phyloP scores from a whole-genome alignment of 2,797 vertebrate genomes.

The Sebastiscus tertius region DNA sequence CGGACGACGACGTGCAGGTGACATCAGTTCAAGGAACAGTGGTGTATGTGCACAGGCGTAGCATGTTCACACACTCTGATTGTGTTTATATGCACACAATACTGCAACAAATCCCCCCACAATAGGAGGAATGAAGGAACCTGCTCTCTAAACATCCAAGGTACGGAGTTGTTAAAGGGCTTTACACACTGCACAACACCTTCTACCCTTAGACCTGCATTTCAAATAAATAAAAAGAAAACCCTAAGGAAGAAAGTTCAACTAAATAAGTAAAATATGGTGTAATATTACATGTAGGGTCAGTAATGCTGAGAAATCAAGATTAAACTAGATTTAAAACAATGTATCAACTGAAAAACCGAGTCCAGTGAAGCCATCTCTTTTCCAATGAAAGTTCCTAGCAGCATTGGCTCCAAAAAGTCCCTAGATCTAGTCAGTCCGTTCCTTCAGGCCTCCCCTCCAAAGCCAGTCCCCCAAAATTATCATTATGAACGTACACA shows the following conservation, averaged over 20 bases:
- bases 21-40: background rate
- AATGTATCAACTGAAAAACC: too few species aligned
- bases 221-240: background rate
- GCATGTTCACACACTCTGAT: background rate
- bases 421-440: too few species aligned
- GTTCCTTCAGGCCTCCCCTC: too few species aligned
- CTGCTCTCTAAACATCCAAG: too few species aligned
- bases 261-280: background rate
- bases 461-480: too few species aligned
- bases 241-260: background rate
- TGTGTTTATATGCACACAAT: background rate
- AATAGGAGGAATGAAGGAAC: background rate
- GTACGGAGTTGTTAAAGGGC: too few species aligned
- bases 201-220: background rate
- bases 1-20: background rate
- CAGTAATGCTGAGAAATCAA: too few species aligned
- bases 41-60: background rate
- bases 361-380: fast-evolving
- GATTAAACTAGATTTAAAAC: too few species aligned
- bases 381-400: too few species aligned
- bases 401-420: too few species aligned
- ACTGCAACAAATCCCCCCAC: background rate
- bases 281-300: background rate
- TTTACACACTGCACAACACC: too few species aligned
- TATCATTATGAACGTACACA: too few species aligned